These are phyloP conservation scores for Pteromalus puparum DNA, from an alignment of 1,140 invertebrate genomes.

Conservation along the genomic window DNA sequence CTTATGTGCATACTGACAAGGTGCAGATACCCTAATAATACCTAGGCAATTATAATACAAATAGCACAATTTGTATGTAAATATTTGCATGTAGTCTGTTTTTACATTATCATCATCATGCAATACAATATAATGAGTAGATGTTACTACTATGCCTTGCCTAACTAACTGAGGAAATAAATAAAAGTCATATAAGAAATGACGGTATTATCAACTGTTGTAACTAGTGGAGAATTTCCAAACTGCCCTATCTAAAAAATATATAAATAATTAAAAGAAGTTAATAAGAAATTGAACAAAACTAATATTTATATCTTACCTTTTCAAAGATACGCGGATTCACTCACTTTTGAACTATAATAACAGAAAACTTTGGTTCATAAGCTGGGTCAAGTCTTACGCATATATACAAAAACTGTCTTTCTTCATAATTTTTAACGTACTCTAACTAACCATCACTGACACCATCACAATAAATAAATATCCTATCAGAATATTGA, in stretches of 20 bases:
- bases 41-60: conserved; percentile 98
- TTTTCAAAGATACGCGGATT: conserved; percentile 85
- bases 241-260: conserved; percentile 65
- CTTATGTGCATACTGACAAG: conserved; percentile 93
- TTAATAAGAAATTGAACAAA: background rate
- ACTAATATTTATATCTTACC: conserved; percentile 60
- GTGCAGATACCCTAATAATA: conserved; percentile 93
- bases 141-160: conserved; percentile 90
- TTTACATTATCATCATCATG: conserved; percentile 83
- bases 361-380: conserved; percentile 83
- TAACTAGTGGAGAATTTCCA: conserved; percentile 89
- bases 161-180: conserved; percentile 90
- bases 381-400: conserved; percentile 74
- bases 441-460: conserved; percentile 89
- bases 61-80: conserved; percentile 93
- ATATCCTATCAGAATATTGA: conserved; percentile 83
- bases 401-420: conserved; percentile 83
- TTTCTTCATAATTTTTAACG: conserved; percentile 85
- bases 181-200: conserved; percentile 91
- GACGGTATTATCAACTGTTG: conserved; percentile 86
- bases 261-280: conserved; percentile 24
- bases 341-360: conserved; percentile 94
- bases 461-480: conserved; percentile 95
- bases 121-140: conserved; percentile 93
- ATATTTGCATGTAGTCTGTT: conserved; percentile 88